phyloP scores from a whole-genome alignment of 30 jellyfish, hydroid and myxozoan species.

The Catostylus mosaicus region DNA sequence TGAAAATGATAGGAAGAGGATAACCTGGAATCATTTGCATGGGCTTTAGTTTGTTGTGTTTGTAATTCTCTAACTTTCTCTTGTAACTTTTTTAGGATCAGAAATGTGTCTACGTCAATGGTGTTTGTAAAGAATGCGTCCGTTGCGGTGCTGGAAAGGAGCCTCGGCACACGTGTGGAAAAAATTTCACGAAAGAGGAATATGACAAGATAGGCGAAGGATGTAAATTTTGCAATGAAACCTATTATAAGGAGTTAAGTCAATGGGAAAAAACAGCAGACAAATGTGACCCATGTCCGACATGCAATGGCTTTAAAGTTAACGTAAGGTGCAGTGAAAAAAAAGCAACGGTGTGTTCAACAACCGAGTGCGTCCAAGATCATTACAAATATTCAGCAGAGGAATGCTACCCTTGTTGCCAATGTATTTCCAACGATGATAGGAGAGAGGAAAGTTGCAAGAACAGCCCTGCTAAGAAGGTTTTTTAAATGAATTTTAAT shows the following conservation, averaged over 20 bases:
- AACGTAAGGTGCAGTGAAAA: neutral
- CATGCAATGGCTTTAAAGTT: neutral
- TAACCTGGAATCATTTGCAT: too few relatives aligned
- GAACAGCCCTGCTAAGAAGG: neutral
- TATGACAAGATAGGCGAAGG: neutral
- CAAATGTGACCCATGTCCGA: neutral
- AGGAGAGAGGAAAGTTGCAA: neutral
- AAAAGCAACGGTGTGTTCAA: neutral
- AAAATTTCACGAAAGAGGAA: neutral
- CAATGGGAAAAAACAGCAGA: neutral
- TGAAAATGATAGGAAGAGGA: too few relatives aligned
- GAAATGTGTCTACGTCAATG: too few relatives aligned
- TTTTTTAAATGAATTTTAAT: too few relatives aligned
- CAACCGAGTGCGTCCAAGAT: neutral
- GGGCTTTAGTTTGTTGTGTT: too few relatives aligned
- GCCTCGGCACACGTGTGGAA: neutral
- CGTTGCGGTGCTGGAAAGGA: neutral
- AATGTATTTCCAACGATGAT: neutral
- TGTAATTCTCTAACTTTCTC: too few relatives aligned
- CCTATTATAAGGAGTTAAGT: neutral
- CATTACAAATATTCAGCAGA: neutral
- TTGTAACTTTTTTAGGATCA: too few relatives aligned
- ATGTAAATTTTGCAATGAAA: neutral
- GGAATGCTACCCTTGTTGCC: neutral
- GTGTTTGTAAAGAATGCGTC: too few relatives aligned